Evolutionary conservation across 2,888 invertebrate genomes (phyloP).

Genomic region (Sinelater perroti): DNA sequence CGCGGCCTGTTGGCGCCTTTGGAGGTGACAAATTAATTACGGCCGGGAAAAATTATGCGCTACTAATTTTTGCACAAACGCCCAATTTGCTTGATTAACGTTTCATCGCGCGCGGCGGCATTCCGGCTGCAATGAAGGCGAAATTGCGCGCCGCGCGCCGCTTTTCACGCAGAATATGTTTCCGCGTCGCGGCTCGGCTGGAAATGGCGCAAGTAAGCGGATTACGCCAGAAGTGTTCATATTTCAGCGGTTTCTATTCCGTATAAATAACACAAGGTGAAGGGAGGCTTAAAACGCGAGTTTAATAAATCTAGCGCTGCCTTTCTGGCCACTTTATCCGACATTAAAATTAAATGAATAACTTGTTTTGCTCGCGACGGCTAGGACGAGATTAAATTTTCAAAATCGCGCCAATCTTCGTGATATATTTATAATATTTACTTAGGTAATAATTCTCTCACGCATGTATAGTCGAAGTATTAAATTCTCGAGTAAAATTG

Average conservation of each 20-base stretch:
- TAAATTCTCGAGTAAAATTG: too few relatives aligned
- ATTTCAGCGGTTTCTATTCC: constrained; percentile 13
- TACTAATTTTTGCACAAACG: constrained; percentile 27
- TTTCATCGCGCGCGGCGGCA: constrained; percentile 20
- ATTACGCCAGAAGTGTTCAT: constrained; percentile 20
- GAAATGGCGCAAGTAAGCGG: constrained; percentile 25
- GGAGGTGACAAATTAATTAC: constrained; percentile 32
- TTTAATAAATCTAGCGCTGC: too few relatives aligned
- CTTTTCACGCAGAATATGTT: constrained; percentile 20
- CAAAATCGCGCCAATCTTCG: too few relatives aligned
- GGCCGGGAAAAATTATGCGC: constrained; percentile 25
- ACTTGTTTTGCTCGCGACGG: too few relatives aligned
- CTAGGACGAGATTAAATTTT: too few relatives aligned
- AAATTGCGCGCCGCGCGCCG: constrained; percentile 12
- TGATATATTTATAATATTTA: too few relatives aligned
- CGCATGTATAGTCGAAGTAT: too few relatives aligned
- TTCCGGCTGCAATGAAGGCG: constrained; percentile 20
- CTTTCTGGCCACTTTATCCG: too few relatives aligned
- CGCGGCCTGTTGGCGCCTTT: constrained; percentile 10
- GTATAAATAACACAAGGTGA: constrained; percentile 12
- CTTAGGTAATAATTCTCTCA: too few relatives aligned
- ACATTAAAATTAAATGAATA: too few relatives aligned
- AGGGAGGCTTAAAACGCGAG: too few relatives aligned
- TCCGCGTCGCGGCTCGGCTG: constrained; percentile 11
- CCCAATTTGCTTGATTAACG: constrained; percentile 30